Evolutionary conservation across 2,113 vertebrate species (phyloP), one percentile per base, ranked within the genome.

Genomic region (Actenoides hombroni): DNA sequence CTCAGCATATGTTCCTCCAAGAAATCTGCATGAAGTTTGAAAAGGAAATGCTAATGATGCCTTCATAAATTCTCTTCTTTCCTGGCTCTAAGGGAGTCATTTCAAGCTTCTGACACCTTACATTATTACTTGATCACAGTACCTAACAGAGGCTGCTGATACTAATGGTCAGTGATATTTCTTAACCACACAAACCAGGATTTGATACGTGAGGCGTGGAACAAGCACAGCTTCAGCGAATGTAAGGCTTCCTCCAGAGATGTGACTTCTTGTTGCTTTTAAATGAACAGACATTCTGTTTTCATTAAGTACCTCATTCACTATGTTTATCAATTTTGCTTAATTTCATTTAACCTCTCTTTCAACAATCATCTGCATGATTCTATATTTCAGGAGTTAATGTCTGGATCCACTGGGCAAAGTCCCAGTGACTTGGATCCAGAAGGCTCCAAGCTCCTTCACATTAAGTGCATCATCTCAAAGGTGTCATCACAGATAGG

Each of bases 21-120:
- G 59, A 88, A 94, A 93, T 51, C 25, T 79, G 51, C 60, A 71
- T 74, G 80, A 74, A 57, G 33, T 42, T 93, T 71, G 78, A 84
- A 76, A 85, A 93, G 56, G 17, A 92, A 91, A 85, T 89, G 70
- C 18, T 85, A 84, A 88, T n/a, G 61, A 92, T 67, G 49, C 42
- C 29, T 86, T 71, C 69, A 49, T 61, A 46, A 90, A 94, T 92
- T 49, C 18, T 63, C 53, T 78, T 24, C 28, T 60, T 83, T 86
- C 33, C 53, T 65, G 25, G 12, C n/a, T 77, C 59, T 64, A 88
- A 74, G 44, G 63, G 39, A 94, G 29, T 64, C 1, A 54, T 86
- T 78, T 95, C 57, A 49, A 77, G 54, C 23, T 86, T 92, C 76
- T 88, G 75, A 90, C 60, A 61, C 19, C 17, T 60, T 49, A 60